These are phyloP conservation scores for Bombus cullumanus DNA, from an alignment of 1,140 invertebrate genomes.

Conservation along the genomic window DNA sequence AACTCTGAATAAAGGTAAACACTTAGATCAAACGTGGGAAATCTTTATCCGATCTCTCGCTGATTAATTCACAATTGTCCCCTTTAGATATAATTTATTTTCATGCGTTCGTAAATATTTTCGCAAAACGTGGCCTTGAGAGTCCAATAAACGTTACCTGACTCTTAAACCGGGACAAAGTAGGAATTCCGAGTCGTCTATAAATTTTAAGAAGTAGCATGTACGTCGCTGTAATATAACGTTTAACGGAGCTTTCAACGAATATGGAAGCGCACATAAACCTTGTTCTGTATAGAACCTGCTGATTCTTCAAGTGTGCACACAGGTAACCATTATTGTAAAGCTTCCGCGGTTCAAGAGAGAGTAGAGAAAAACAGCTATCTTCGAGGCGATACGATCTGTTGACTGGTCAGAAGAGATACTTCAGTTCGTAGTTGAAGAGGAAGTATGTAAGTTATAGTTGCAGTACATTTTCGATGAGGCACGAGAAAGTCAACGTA, in stretches of 20 bases:
- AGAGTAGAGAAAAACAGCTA: slow-evolving; percentile 9
- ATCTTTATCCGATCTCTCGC: too few relatives aligned
- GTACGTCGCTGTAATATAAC: slow-evolving; percentile 8
- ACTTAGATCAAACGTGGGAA: not conserved
- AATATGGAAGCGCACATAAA: slow-evolving; percentile 14
- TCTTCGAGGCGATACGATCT: slow-evolving; percentile 34
- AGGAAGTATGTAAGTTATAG: not conserved
- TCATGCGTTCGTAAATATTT: not conserved
- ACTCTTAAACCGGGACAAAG: not conserved
- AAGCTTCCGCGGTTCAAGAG: not conserved
- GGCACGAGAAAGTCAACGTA: slow-evolving; percentile 23
- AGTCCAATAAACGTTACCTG: not conserved
- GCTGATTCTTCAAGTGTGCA: not conserved
- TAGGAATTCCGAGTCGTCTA: not conserved
- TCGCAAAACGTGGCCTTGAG: not conserved
- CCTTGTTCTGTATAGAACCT: not conserved
- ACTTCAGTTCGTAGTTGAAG: not conserved
- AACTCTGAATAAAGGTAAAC: not conserved
- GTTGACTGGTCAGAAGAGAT: not conserved
- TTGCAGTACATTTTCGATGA: not conserved
- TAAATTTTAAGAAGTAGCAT: slow-evolving; percentile 17
- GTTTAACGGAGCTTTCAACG: slow-evolving; percentile 49
- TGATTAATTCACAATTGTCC: slow-evolving; percentile 23
- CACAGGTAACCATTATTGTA: slow-evolving; percentile 9
- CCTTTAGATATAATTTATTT: not conserved